A percentile compares a stretch with the other conserved stretches of the same genome.
phyloP scores from a whole-genome alignment of 2,888 invertebrate species.

The Meiosimyza platycephala region DNA sequence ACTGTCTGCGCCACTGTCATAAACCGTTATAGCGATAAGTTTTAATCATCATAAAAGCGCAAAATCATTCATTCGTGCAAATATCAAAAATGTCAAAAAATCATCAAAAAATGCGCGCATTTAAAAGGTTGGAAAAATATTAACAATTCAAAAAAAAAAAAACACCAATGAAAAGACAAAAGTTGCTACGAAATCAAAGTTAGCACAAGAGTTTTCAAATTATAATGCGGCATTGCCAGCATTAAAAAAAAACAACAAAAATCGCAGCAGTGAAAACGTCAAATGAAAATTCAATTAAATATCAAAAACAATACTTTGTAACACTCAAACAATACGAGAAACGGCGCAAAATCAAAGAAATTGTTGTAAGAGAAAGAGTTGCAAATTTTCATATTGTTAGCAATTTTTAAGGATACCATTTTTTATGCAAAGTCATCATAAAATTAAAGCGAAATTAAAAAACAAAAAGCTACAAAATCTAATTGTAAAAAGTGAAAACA shows the following conservation, averaged over 20 bases:
- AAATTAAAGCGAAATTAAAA: constrained; percentile 10
- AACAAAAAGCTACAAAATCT: too few species aligned
- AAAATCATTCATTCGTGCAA: constrained; percentile 41
- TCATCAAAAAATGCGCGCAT: not conserved
- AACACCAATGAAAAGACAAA: constrained; percentile 8
- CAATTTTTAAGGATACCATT: not conserved
- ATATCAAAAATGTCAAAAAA: constrained; percentile 32
- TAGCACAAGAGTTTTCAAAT: constrained; percentile 2
- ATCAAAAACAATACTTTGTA: constrained; percentile 10
- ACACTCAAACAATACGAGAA: not conserved
- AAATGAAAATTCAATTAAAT: constrained; percentile 34
- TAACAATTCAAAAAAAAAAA: not conserved
- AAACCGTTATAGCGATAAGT: constrained; percentile 37
- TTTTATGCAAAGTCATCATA: not conserved
- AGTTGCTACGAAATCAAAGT: constrained; percentile 10
- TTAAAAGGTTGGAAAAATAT: not conserved
- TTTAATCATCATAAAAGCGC: constrained; percentile 44
- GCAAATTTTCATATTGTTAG: not conserved
- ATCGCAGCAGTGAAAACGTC: constrained; percentile 1
- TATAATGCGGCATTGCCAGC: not conserved
- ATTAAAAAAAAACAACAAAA: not conserved
- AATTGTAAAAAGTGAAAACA: constrained; percentile 5
- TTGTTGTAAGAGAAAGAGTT: not conserved
- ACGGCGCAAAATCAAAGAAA: not conserved
- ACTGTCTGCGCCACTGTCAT: constrained; percentile 6